These are phyloP conservation scores for Lypha dubia DNA, from an alignment of 2,888 invertebrate species.

Conservation along the genomic window DNA sequence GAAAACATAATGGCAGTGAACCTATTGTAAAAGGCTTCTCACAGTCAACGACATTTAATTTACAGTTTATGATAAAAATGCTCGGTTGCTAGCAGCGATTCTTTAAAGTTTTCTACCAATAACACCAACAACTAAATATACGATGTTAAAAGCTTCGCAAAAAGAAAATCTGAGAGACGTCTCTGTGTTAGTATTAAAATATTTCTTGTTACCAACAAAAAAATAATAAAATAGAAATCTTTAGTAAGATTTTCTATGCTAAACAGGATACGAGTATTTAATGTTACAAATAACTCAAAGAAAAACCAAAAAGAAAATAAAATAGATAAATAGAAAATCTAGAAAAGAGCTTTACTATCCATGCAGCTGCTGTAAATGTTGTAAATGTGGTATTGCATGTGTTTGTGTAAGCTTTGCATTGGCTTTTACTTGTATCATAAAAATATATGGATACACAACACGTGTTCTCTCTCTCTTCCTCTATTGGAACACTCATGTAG, in stretches of 20 bases:
- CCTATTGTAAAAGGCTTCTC: too few relatives aligned
- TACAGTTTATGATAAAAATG: too few relatives aligned
- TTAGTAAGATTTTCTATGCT: slow-evolving; percentile 10
- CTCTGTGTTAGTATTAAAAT: background rate
- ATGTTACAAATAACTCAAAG: slow-evolving; percentile 38
- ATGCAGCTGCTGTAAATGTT: slow-evolving; percentile 48
- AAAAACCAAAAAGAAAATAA: background rate
- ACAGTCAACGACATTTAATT: too few relatives aligned
- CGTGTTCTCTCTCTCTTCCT: background rate
- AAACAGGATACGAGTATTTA: slow-evolving; percentile 36
- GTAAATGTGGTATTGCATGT: slow-evolving; percentile 48
- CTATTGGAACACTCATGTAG: background rate
- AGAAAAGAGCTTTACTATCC: slow-evolving; percentile 25
- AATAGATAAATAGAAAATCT: slow-evolving; percentile 6
- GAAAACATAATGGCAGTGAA: too few relatives aligned
- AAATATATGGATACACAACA: background rate
- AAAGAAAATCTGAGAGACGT: too few relatives aligned
- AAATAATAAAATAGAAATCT: background rate
- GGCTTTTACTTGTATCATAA: background rate
- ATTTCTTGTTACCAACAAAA: background rate
- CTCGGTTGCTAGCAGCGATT: too few relatives aligned
- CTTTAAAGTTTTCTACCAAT: too few relatives aligned
- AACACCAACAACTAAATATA: too few relatives aligned
- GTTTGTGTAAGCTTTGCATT: background rate
- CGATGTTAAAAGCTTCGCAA: too few relatives aligned